Base-by-base conservation (phyloP, 2,888 invertebrate genomes). In the Drosophila mayaguana region DNA sequence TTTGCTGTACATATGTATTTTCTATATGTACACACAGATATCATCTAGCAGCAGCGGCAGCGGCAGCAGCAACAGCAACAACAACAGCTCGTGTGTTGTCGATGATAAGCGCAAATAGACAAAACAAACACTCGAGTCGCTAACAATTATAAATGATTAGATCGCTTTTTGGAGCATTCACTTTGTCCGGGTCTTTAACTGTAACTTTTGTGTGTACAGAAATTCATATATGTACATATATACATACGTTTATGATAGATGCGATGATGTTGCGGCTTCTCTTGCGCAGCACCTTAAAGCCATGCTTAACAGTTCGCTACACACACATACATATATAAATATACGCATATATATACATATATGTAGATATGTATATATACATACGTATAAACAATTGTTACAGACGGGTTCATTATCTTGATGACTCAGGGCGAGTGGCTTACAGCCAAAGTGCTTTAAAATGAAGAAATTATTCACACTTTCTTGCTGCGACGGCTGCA, bases 141-240 rank as follows among this genome's bases (percentile, higher is more conserved):
- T 83, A 86, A 82, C 86, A 86, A 86, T 86, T 86, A 88, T 86
- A 86, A 86, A 86, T 86, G 86, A 86, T 86, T 86, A 88, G 82
- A 88, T 86, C 83, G 86, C 86, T 86, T 86, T 86, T 88, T 86
- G 84, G 82, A 86, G 86, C 86, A 83, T 86, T 82, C 83, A 86
- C 86, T 80, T 85, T 68, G 84, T 74, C 71, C 82, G 74, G 83
- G 75, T 80, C 76, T 83, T 78, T 83, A 86, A 88, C 86, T 82
- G 88, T 86, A 80, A 72, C 66, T 85, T 83, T 75, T 69, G 69
- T 80, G 75, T 80, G 50, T 63, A 56, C 45, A 51, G 48, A 42
- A 3, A 43, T 12, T 11, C 7, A n/a, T n/a, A 38, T 7, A n/a
- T 8, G n/a, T 11, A 20, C 4, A 12, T 3, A 36, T 9, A 40